Evolutionary conservation across 2,113 vertebrate species (phyloP), one percentile per base, ranked within the genome.

Genomic region (Ornithorhynchus anatinus): DNA sequence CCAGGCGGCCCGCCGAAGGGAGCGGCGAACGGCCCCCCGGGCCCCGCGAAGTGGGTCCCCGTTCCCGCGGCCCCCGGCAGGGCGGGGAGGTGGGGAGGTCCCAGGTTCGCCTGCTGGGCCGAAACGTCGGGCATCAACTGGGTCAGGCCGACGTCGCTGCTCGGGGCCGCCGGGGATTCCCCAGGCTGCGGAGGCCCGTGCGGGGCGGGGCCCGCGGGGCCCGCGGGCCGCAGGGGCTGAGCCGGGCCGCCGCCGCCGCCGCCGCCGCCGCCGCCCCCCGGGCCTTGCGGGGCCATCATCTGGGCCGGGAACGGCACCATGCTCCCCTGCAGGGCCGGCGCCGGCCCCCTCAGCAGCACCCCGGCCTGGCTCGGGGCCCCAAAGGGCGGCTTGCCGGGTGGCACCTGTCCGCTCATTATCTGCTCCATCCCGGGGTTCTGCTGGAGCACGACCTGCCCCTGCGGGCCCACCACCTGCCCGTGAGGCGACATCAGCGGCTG

Each of bases 341-440:
- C 95, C 87, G 96, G 95, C 86, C 97, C 97, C 82, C 97, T 95
- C 94, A 99, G 96, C 93, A 98, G 95, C 72, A 96, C 93, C 68
- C 69, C 95, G 67, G 95, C 89, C 72, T 95, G 96, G 88, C 93
- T 97, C 81, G 96, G 98, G 70, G 94, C 82, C 53, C 83, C 95
- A 88, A 99, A 99, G 31, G 94, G 89, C 70, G 95, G 96, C 79
- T 99, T 99, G 91, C 95, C 97, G 75, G 95, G 96, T 88, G 96
- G 97, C 91, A 99, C 96, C 86, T 97, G 96, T 88, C 93, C 95
- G 87, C 91, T 96, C 91, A 98, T 96, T 92, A 99, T 97, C 89
- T 99, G 98, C 56, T 99, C 97, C 95, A 99, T 97, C 93, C 98
- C 94, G 1, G 95, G 92, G 72, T 96, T 98, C 79, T 98, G 96